These are phyloP conservation scores for Daphoenositta chrysoptera DNA, from an alignment of 2,113 vertebrate genomes.

Conservation along the genomic window DNA sequence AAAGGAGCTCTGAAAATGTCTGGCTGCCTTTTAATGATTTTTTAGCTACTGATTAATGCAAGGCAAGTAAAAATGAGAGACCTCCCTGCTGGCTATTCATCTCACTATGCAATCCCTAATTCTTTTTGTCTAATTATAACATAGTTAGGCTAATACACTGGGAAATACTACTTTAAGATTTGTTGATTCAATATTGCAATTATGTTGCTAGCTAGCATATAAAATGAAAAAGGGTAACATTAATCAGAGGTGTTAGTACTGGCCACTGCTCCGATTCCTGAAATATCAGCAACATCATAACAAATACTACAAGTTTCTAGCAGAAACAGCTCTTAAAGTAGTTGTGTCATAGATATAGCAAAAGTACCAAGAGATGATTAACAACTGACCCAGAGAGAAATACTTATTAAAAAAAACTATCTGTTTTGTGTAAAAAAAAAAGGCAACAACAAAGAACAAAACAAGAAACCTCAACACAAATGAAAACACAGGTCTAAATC, in stretches of 20 bases:
- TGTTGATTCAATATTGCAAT: neutral
- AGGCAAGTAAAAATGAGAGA: slow-evolving; percentile 12
- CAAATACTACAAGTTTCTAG: slow-evolving; percentile 51
- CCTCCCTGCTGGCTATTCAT: neutral
- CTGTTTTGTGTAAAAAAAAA: slow-evolving; percentile 68
- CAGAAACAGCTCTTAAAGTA: slow-evolving; percentile 47
- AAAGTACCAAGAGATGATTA: slow-evolving; percentile 89
- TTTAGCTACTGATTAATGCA: slow-evolving; percentile 41
- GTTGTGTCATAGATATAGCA: slow-evolving; percentile 66
- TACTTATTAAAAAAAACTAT: neutral
- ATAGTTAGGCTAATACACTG: neutral
- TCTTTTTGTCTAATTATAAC: neutral
- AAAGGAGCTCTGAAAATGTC: slow-evolving; percentile 26
- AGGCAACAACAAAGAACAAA: neutral
- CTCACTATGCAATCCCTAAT: neutral
- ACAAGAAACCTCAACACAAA: neutral
- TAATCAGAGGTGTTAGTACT: slow-evolving; percentile 62
- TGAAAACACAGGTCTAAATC: neutral
- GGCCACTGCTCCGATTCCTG: slow-evolving; percentile 67
- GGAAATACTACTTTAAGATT: slow-evolving; percentile 20
- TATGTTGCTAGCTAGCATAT: neutral
- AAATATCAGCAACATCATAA: slow-evolving; percentile 45
- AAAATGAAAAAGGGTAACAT: neutral
- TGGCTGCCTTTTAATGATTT: slow-evolving; percentile 4
- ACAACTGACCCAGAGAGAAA: slow-evolving; percentile 76